Base-by-base conservation (phyloP, 2,113 vertebrate genomes). In the Podilymbus podiceps region DNA sequence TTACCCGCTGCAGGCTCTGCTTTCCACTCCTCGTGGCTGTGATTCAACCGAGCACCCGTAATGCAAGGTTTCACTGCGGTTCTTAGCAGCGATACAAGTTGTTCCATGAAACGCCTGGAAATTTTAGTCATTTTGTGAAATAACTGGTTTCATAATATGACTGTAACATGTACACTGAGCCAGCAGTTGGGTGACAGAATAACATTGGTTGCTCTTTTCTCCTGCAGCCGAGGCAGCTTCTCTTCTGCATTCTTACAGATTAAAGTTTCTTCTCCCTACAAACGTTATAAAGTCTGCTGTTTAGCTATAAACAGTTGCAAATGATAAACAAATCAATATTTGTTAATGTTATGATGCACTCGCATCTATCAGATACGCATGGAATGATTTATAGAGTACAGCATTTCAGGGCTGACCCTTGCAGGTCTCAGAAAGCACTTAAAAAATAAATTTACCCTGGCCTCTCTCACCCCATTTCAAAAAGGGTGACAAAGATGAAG, bases 361-460 rank as follows among this genome's bases (percentile, higher is more conserved):
- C 16, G 72, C 98, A 97, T 98, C 98, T 97, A 97, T 97, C 97
- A 98, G 98, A 96, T 98, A 97, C 90, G 91, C 96, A 95, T 88
- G 94, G 97, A 97, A 97, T 98, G 98, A 98, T 98, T 98, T 98
- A 98, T 98, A 97, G 98, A 98, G 97, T 97, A 94, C 97, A 97
- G 97, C 98, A 95, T 98, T 98, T 98, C 98, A 98, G 98, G 98
- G 97, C 97, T 98, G 98, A 98, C 98, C 98, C 98, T 94, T 97
- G 97, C 93, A 85, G 98, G 98, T 98, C 98, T 98, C 98, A 96
- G 98, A 98, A 98, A 98, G 98, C 98, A 98, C 98, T 98, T 98
- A 98, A 98, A 98, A 98, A 98, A 98, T 98, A 98, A 98, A 98
- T 98, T 98, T 98, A 98, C 98, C 97, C 98, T 98, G 98, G 97